Evolutionary conservation across 2,888 invertebrate genomes (phyloP).

Genomic region (Syritta pipiens): DNA sequence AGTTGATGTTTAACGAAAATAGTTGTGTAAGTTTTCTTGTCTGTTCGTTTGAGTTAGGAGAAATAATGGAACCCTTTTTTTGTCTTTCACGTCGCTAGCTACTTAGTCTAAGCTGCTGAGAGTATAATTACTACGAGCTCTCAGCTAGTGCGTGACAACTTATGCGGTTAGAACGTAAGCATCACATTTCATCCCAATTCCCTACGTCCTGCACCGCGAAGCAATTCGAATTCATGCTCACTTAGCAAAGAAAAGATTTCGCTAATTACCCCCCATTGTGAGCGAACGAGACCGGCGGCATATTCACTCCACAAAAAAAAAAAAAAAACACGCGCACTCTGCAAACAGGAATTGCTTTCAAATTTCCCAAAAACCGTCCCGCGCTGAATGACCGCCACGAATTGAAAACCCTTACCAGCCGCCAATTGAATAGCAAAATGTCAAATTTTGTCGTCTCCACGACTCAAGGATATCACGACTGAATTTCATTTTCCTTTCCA

Average conservation of each 20-base stretch:
- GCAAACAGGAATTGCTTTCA: slow-evolving; percentile 49
- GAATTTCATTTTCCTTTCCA: slow-evolving; percentile 23
- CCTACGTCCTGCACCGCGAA: too few species aligned
- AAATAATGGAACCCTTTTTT: too few species aligned
- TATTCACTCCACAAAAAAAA: slow-evolving; percentile 24
- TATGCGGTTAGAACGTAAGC: slow-evolving; percentile 32
- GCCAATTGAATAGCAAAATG: slow-evolving; percentile 24
- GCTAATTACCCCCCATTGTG: slow-evolving; percentile 66
- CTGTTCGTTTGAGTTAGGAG: too few species aligned
- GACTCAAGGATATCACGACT: slow-evolving; percentile 22
- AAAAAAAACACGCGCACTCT: too few species aligned
- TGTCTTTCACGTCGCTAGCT: too few species aligned
- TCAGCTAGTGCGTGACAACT: too few species aligned
- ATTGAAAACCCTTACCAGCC: slow-evolving; percentile 38
- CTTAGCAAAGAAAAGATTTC: slow-evolving; percentile 51
- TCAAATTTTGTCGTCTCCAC: slow-evolving; percentile 33
- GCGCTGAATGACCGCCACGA: slow-evolving; percentile 55
- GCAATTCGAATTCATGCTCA: slow-evolving; percentile 26
- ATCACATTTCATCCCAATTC: neutral
- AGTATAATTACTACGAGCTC: too few species aligned
- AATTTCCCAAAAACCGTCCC: slow-evolving; percentile 40
- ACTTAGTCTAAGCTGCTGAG: too few species aligned
- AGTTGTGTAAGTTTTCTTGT: too few species aligned
- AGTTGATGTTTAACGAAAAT: too few species aligned
- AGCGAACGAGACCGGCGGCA: slow-evolving; percentile 19